These are phyloP conservation scores for Aplocera efformata DNA, from an alignment of 2,888 invertebrate species.

Conservation along the genomic window DNA sequence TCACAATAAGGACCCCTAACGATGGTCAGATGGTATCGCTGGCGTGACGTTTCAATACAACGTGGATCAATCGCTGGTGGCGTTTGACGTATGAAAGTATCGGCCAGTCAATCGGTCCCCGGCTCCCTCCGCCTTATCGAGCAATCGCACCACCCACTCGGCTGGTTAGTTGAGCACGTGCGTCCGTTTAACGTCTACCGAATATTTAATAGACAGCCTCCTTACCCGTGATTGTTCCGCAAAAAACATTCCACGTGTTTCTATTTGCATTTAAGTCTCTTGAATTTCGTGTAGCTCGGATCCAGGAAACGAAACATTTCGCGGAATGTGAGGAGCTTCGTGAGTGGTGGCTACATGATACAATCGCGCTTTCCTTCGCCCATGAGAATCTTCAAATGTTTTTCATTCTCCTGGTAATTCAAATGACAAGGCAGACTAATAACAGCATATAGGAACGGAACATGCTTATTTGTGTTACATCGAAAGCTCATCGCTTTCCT, in stretches of 20 bases:
- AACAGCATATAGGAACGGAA: conserved; percentile 16
- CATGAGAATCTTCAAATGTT: conserved; percentile 38
- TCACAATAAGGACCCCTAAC: conserved; percentile 59
- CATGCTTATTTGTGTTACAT: conserved; percentile 33
- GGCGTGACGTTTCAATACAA: conserved; percentile 76
- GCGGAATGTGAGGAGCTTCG: conserved; percentile 48
- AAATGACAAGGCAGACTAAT: conserved; percentile 9
- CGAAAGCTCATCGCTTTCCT: conserved; percentile 40
- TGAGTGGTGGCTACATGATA: conserved; percentile 48
- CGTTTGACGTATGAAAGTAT: conserved; percentile 47
- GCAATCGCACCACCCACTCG: conserved; percentile 42
- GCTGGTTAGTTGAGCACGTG: conserved; percentile 39
- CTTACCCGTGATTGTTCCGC: conserved; percentile 11
- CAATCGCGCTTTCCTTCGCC: conserved; percentile 47
- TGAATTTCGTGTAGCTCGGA: conserved; percentile 28
- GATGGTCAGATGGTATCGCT: conserved; percentile 68
- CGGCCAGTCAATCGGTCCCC: conserved; percentile 47
- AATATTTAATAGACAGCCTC: conserved; percentile 13
- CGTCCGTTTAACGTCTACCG: conserved; percentile 19
- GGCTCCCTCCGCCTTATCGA: conserved; percentile 39
- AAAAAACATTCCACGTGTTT: conserved; percentile 13
- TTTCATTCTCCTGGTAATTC: conserved; percentile 18
- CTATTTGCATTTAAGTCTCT: conserved; percentile 30
- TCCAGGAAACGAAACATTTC: conserved; percentile 35
- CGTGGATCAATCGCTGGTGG: conserved; percentile 56